A percentile compares a stretch with the other conserved stretches of the same genome.
Evolutionary conservation across 2,888 invertebrate genomes (phyloP).

Genomic region (Nephrotoma flavescens): DNA sequence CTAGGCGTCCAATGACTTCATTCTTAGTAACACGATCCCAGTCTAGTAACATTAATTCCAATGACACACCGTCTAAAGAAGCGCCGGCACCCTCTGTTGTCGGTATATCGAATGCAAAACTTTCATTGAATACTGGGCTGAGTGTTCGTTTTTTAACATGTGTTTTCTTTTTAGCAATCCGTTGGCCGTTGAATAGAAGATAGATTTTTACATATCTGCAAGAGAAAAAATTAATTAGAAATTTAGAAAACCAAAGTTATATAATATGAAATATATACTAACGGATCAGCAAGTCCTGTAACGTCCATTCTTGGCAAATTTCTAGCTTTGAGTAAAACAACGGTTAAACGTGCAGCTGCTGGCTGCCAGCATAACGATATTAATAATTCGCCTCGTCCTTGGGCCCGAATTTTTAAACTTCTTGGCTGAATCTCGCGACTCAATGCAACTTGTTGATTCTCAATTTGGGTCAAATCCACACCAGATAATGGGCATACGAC

Average conservation of each 20-base stretch:
- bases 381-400: slow-evolving; percentile 87
- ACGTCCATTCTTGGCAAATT: slow-evolving; percentile 98
- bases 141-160: slow-evolving; percentile 96
- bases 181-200: slow-evolving; percentile 89
- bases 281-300: slow-evolving; percentile 89
- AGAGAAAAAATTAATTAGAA: background rate
- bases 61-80: slow-evolving; percentile 29
- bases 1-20: slow-evolving; percentile 91
- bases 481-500: slow-evolving; percentile 71
- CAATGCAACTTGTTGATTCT: slow-evolving; percentile 63
- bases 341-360: slow-evolving; percentile 86
- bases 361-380: slow-evolving; percentile 98
- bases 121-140: slow-evolving; percentile 98
- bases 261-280: background rate
- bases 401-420: slow-evolving; percentile 83
- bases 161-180: slow-evolving; percentile 97
- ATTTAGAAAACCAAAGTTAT: slow-evolving; percentile 15
- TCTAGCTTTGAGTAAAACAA: slow-evolving; percentile 91
- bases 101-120: slow-evolving; percentile 94
- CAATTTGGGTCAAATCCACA: slow-evolving; percentile 49
- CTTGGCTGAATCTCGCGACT: slow-evolving; percentile 85
- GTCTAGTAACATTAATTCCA: slow-evolving; percentile 48
- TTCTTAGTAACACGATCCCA: slow-evolving; percentile 99
- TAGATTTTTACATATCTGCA: slow-evolving; percentile 77
- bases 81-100: slow-evolving; percentile 42